Conservation (phyloP, 2,113 vertebrate species). For the Phocoena phocoena region DNA sequence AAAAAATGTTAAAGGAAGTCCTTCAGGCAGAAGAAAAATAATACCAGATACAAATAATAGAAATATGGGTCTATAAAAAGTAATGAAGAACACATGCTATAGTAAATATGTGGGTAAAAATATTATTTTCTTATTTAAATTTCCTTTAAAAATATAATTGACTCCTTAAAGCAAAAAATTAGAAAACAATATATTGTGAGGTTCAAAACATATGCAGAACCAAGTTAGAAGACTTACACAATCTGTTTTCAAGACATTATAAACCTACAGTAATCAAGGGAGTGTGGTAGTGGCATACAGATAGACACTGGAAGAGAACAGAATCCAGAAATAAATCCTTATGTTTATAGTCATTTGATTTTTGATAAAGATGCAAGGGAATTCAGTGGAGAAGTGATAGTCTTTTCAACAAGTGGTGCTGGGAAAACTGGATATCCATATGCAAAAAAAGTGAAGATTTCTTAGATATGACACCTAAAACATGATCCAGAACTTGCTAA, state of each 20-base stretch:
- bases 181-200: not conserved
- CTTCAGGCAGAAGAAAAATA: conserved; percentile 19
- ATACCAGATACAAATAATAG: not conserved
- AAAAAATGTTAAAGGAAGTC: conserved; percentile 24
- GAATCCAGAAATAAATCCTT: not conserved
- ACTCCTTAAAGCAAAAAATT: not conserved
- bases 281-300: not conserved
- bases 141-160: not conserved
- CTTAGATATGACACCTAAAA: not conserved
- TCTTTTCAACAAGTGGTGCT: not conserved
- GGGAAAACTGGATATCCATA: not conserved
- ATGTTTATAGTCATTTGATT: too few relatives aligned
- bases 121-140: not conserved
- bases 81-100: not conserved
- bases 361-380: too few relatives aligned
- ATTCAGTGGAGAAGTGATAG: too few relatives aligned
- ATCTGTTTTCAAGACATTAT: conserved; percentile 9
- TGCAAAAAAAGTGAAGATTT: conserved; percentile 27
- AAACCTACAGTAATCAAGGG: conserved; percentile 7
- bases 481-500: not conserved
- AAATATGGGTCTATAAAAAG: not conserved
- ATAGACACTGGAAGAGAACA: not conserved
- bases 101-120: not conserved
- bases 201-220: conserved; percentile 11
- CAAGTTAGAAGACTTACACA: not conserved